phyloP scores from a whole-genome alignment of 1,140 invertebrate genomes.

The Pemphigus obesinymphae region DNA sequence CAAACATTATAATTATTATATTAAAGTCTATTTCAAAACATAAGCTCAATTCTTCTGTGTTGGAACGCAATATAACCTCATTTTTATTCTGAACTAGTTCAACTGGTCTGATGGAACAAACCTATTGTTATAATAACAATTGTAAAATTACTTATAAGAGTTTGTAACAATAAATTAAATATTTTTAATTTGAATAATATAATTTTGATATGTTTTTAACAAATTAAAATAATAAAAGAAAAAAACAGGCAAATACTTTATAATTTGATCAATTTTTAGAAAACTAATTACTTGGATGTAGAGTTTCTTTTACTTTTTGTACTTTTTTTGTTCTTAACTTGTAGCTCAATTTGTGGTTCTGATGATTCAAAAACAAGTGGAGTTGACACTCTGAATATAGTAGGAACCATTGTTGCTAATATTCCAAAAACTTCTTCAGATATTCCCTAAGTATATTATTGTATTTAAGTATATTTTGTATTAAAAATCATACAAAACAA shows the following conservation, averaged over 20 bases:
- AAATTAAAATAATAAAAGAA: not conserved
- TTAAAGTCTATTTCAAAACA: too few species aligned
- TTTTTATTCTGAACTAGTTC: too few species aligned
- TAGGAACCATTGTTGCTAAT: constrained; percentile 80
- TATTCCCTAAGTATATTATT: constrained; percentile 46
- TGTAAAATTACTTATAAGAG: not conserved
- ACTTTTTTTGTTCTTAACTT: constrained; percentile 25
- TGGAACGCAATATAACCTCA: too few species aligned
- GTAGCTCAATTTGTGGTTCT: not conserved
- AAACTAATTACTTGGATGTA: constrained; percentile 7
- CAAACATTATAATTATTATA: too few species aligned
- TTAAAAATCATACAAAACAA: not conserved
- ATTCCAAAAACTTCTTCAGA: constrained; percentile 69
- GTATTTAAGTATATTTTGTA: not conserved
- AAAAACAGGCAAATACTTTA: not conserved
- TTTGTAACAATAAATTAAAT: not conserved
- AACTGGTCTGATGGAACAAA: too few species aligned
- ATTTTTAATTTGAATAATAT: not conserved
- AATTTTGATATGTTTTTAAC: not conserved
- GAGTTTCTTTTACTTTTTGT: constrained; percentile 5
- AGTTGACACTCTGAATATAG: constrained; percentile 86
- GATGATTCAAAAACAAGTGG: constrained; percentile 64
- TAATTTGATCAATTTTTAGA: constrained; percentile 6
- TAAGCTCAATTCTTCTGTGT: too few species aligned
- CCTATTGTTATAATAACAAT: not conserved